A percentile compares a stretch with the other conserved stretches of the same genome.
Evolutionary conservation across 1,140 invertebrate species (phyloP).

Genomic region (Planococcus citri): DNA sequence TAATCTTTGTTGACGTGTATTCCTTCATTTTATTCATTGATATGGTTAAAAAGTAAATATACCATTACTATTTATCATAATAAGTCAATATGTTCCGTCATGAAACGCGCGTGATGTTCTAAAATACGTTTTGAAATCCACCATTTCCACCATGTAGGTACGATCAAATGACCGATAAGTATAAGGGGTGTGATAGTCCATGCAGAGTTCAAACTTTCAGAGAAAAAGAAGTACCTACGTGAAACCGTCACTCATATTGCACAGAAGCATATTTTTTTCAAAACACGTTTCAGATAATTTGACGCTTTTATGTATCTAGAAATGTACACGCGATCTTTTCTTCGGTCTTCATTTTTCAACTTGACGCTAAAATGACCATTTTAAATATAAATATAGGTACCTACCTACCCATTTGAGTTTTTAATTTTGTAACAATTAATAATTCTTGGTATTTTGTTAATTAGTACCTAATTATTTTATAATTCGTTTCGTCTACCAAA

Average conservation of each 20-base stretch:
- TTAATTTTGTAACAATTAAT: no score
- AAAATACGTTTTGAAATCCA: neutral
- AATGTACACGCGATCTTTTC: neutral
- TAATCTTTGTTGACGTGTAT: no score
- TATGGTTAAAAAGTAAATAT: no score
- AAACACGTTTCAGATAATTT: slow-evolving; percentile 1
- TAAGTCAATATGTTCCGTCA: neutral
- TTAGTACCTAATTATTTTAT: no score
- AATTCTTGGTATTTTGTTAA: no score
- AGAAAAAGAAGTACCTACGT: no score
- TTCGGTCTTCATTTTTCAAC: neutral
- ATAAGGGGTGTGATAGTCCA: neutral
- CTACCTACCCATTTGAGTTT: no score
- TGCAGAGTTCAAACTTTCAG: neutral
- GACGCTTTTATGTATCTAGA: neutral
- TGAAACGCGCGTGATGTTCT: neutral
- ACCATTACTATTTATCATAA: no score
- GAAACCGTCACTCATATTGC: neutral
- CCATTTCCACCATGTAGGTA: no score
- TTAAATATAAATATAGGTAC: neutral
- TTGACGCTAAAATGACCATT: neutral
- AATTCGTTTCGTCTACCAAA: no score
- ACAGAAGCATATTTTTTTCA: neutral
- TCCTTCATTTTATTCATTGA: no score
- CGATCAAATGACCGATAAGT: neutral